Evolutionary conservation across 2,888 invertebrate genomes (phyloP).

Genomic region (Rhaphigaster nebulosa): DNA sequence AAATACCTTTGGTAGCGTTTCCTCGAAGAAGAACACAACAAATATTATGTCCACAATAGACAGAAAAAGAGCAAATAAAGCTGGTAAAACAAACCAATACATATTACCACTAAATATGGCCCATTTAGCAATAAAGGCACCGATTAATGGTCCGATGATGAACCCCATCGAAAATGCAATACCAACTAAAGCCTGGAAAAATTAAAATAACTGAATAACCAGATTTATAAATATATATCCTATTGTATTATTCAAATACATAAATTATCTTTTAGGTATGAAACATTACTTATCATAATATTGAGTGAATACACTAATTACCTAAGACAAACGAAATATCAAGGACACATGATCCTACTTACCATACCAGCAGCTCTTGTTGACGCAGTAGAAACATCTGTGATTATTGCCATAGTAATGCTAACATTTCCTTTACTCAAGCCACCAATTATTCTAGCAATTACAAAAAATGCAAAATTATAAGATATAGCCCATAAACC

Average conservation of each 20-base stretch:
- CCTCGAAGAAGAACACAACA: conserved; percentile 81
- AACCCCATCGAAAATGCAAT: conserved; percentile 98
- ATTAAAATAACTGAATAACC: neutral
- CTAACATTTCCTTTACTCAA: conserved; percentile 97
- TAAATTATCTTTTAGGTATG: neutral
- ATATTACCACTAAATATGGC: conserved; percentile 74
- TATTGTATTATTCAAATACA: neutral
- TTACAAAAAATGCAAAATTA: conserved; percentile 90
- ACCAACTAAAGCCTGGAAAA: conserved; percentile 89
- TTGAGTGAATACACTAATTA: neutral
- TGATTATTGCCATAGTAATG: conserved; percentile 93
- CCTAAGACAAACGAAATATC: too few species aligned
- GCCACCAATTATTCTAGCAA: conserved; percentile 94
- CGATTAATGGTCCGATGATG: conserved; percentile 94
- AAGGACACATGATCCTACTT: conserved; percentile 66
- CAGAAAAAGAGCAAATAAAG: conserved; percentile 81
- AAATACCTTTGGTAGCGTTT: conserved; percentile 83
- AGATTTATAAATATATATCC: too few species aligned
- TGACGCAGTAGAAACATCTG: conserved; percentile 88
- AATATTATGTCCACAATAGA: conserved; percentile 84
- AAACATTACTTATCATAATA: conserved; percentile 55
- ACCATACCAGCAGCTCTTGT: conserved; percentile 96
- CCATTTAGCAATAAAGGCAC: conserved; percentile 86
- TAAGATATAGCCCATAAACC: conserved; percentile 89
- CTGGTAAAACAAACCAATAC: conserved; percentile 85